phyloP scores from a whole-genome alignment of 2,888 invertebrate genomes.

The Eumacrocentrus americanus region DNA sequence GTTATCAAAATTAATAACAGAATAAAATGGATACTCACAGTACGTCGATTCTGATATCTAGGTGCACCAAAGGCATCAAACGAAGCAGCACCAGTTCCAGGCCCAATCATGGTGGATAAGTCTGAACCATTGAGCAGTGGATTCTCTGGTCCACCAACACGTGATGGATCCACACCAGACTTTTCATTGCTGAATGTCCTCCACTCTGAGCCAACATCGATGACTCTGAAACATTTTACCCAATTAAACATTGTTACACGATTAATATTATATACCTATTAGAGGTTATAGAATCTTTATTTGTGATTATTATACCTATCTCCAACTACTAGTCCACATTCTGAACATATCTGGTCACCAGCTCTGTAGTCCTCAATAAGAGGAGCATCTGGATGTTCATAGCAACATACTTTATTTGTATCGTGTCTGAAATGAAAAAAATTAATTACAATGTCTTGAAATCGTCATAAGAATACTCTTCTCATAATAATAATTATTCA shows the following conservation, averaged over 20 bases:
- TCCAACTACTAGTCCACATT: slow-evolving; percentile 99
- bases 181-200: slow-evolving; percentile 99
- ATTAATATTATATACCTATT: slow-evolving; percentile 11
- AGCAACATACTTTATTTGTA: slow-evolving; percentile 84
- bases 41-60: slow-evolving; percentile 70
- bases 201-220: slow-evolving; percentile 99
- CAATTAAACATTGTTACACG: too few relatives aligned
- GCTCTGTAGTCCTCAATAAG: slow-evolving; percentile 98
- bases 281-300: not conserved
- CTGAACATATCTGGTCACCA: slow-evolving; percentile 98
- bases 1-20: not conserved
- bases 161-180: slow-evolving; percentile 94
- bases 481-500: not conserved
- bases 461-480: too few relatives aligned
- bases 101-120: slow-evolving; percentile 93
- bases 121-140: slow-evolving; percentile 94
- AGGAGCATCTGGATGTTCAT: slow-evolving; percentile 93
- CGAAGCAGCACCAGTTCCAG: slow-evolving; percentile 74
- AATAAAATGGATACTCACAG: slow-evolving; percentile 63
- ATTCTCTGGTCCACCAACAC: slow-evolving; percentile 99
- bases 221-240: slow-evolving; percentile 81
- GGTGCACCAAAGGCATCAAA: slow-evolving; percentile 83
- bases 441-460: too few relatives aligned
- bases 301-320: slow-evolving; percentile 82
- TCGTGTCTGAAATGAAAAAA: slow-evolving; percentile 66